Percentiles rank a stretch among this genome's conserved stretches.
Conservation (phyloP, 1,140 invertebrate species). For the Gryon sp. region DNA sequence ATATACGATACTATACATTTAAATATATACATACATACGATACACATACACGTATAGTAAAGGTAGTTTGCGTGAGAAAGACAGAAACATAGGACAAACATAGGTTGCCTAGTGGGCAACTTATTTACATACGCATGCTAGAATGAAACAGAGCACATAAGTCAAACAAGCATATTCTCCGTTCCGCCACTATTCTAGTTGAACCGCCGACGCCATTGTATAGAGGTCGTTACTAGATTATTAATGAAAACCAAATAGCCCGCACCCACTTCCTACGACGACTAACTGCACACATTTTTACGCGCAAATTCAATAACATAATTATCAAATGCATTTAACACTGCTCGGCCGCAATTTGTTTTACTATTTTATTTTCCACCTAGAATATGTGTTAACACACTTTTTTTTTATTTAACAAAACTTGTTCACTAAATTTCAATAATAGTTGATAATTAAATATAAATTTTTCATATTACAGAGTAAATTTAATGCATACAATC, state of each 20-base stretch:
- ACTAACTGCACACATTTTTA: conserved; percentile 50
- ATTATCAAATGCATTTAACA: conserved; percentile 33
- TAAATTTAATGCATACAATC: too few species aligned
- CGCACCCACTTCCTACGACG: conserved; percentile 23
- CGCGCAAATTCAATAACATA: conserved; percentile 42
- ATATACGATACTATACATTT: too few species aligned
- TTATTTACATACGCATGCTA: conserved; percentile 66
- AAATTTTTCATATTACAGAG: too few species aligned
- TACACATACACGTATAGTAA: too few species aligned
- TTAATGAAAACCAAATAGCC: conserved; percentile 72
- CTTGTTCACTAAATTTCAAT: too few species aligned
- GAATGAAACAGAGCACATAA: conserved; percentile 68
- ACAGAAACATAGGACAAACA: conserved; percentile 25
- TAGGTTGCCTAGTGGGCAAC: conserved; percentile 28
- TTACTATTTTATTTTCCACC: too few species aligned
- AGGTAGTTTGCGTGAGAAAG: too few species aligned
- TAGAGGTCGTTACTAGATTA: conserved; percentile 64
- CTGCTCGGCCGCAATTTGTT: too few species aligned
- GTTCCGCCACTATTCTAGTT: conserved; percentile 54
- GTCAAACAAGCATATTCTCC: conserved; percentile 71
- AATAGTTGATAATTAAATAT: too few species aligned
- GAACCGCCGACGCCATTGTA: conserved; percentile 66
- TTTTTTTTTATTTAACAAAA: too few species aligned
- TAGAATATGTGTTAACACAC: too few species aligned
- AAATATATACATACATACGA: too few species aligned